These are phyloP conservation scores for Bugula neritina DNA, from an alignment of 2,888 invertebrate genomes.

Conservation along the genomic window DNA sequence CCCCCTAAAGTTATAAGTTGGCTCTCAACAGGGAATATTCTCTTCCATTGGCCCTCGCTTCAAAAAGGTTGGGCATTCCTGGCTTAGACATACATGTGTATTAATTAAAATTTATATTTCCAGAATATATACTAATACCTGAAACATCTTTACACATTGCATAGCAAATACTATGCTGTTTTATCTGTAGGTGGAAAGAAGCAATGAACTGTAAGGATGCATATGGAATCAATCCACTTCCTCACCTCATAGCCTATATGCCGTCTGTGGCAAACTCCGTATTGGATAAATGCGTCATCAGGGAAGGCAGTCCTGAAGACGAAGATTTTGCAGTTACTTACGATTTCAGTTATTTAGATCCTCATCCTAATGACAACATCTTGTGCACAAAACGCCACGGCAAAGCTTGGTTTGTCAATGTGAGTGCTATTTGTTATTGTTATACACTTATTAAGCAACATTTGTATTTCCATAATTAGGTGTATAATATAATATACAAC, in stretches of 20 bases:
- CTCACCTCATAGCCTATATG: conserved; percentile 4
- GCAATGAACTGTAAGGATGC: conserved; percentile 13
- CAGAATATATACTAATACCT: no score
- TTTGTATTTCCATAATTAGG: no score
- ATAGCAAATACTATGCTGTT: no score
- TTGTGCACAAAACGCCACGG: neutral
- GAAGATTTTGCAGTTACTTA: conserved; percentile 21
- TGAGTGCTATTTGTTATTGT: neutral
- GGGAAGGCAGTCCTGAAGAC: neutral
- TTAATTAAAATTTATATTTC: no score
- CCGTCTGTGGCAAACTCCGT: conserved; percentile 24
- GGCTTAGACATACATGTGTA: no score
- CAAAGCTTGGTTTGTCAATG: conserved; percentile 8
- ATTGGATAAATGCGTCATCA: neutral
- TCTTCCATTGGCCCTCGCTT: no score
- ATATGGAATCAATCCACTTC: conserved; percentile 6
- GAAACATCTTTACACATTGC: no score
- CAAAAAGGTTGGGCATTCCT: no score
- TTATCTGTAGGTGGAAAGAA: conserved; percentile 12
- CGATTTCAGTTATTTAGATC: conserved; percentile 26
- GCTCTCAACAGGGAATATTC: no score
- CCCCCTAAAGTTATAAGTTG: no score
- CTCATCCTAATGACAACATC: neutral
- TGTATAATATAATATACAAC: no score
- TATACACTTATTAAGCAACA: no score